These are phyloP conservation scores for Latrodectus elegans DNA, from an alignment of 2,888 invertebrate genomes.

Conservation along the genomic window DNA sequence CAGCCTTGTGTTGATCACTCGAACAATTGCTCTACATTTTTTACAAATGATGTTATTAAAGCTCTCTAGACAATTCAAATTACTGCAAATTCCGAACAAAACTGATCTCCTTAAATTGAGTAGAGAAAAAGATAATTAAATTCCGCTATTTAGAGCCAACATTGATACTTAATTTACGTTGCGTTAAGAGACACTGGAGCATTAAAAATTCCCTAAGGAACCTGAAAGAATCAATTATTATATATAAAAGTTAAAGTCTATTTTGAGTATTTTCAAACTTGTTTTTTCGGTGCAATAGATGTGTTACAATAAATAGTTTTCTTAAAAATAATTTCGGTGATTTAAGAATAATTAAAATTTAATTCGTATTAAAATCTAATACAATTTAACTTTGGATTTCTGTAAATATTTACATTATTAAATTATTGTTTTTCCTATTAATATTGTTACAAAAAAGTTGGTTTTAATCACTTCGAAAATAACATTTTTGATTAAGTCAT, in stretches of 20 bases:
- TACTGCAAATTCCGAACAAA: constrained; percentile 31
- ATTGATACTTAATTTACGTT: constrained; percentile 58
- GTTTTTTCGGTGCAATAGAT: too few relatives aligned
- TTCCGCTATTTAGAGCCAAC: constrained; percentile 42
- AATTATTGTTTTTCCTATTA: not conserved
- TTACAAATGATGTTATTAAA: constrained; percentile 28
- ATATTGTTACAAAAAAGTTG: not conserved
- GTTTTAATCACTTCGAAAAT: not conserved
- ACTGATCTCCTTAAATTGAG: constrained; percentile 26
- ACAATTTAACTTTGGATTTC: not conserved
- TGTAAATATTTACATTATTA: not conserved
- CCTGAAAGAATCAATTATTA: too few relatives aligned
- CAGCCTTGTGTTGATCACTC: too few relatives aligned
- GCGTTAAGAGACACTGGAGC: constrained; percentile 52
- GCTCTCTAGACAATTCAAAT: constrained; percentile 48
- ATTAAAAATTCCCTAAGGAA: constrained; percentile 49
- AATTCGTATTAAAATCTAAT: too few relatives aligned
- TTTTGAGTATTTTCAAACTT: too few relatives aligned
- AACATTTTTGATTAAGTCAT: not conserved
- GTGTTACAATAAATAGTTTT: too few relatives aligned
- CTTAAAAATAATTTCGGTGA: too few relatives aligned
- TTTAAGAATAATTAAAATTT: too few relatives aligned
- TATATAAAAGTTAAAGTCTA: too few relatives aligned
- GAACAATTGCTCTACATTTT: not conserved
- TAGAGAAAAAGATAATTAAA: constrained; percentile 53